Conservation (phyloP, 2,888 invertebrate species). For the Leptopterna dolabrata region DNA sequence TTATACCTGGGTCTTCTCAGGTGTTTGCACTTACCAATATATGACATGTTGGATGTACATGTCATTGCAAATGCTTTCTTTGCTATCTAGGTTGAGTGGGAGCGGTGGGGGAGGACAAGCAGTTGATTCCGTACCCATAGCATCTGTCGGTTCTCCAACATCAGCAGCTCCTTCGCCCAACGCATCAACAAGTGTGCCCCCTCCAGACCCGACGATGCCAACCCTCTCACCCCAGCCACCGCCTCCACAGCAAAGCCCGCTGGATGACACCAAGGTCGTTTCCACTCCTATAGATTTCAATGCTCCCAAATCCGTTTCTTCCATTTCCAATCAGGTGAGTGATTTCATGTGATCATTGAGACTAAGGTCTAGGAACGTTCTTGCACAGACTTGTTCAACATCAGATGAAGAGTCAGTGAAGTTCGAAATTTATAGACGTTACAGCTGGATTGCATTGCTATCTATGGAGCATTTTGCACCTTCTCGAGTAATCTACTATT, state of each 20-base stretch:
- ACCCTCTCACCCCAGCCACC: constrained; percentile 78
- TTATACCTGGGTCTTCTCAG: too few relatives aligned
- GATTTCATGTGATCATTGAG: neutral
- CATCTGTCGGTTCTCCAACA: constrained; percentile 72
- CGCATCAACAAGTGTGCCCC: constrained; percentile 76
- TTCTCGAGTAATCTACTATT: too few relatives aligned
- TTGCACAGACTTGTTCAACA: too few relatives aligned
- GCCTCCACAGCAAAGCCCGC: constrained; percentile 63
- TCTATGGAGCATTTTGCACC: too few relatives aligned
- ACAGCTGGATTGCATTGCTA: too few relatives aligned
- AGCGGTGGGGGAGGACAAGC: neutral
- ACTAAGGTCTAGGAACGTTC: neutral
- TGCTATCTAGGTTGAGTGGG: constrained; percentile 15
- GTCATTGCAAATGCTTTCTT: too few relatives aligned
- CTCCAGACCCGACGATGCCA: constrained; percentile 77
- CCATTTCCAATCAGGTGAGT: constrained; percentile 67
- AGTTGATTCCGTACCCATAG: constrained; percentile 68
- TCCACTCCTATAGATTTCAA: constrained; percentile 66
- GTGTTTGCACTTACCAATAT: too few relatives aligned
- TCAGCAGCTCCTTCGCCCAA: constrained; percentile 78
- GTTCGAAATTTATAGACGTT: too few relatives aligned
- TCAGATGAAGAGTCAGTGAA: too few relatives aligned
- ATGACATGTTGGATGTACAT: too few relatives aligned
- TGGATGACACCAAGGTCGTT: constrained; percentile 65
- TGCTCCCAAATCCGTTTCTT: constrained; percentile 67